phyloP scores from a whole-genome alignment of 2,113 vertebrate genomes.

The Thermophis baileyi region DNA sequence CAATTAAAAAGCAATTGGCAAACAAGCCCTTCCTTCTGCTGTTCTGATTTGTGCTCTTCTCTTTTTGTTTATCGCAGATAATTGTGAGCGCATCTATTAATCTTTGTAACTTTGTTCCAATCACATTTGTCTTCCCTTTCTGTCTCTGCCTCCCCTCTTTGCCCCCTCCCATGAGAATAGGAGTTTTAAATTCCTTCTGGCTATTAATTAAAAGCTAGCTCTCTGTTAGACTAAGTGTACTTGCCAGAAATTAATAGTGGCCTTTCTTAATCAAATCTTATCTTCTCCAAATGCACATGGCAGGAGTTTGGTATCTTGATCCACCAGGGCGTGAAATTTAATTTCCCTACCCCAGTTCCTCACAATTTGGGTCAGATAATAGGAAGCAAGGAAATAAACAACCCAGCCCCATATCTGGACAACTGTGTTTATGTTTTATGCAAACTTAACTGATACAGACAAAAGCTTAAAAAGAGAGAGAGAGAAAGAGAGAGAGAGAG shows the following conservation, averaged over 20 bases:
- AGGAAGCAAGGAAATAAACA: conserved; percentile 8
- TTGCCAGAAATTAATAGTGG: conserved; percentile 78
- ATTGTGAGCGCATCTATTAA: conserved; percentile 51
- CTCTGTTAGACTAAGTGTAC: conserved; percentile 62
- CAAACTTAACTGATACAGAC: conserved; percentile 10
- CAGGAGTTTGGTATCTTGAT: conserved; percentile 54
- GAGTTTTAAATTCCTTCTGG: conserved; percentile 72
- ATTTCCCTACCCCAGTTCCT: conserved; percentile 52
- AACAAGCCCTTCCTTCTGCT: not conserved
- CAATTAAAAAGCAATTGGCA: not conserved
- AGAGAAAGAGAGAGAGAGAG: no score
- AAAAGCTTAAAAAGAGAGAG: not conserved
- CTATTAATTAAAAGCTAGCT: conserved; percentile 80
- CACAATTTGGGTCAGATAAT: not conserved
- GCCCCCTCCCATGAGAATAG: conserved; percentile 48
- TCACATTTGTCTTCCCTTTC: conserved; percentile 6
- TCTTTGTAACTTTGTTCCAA: conserved; percentile 46
- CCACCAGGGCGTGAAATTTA: conserved; percentile 71
- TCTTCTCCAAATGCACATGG: conserved; percentile 62
- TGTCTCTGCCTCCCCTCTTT: conserved; percentile 7
- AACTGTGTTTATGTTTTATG: conserved; percentile 19
- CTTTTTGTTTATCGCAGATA: conserved; percentile 31
- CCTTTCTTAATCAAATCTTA: conserved; percentile 78
- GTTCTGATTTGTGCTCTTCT: not conserved
- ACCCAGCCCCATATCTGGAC: conserved; percentile 1